These are phyloP conservation scores for Apostichopus leukothele DNA, from an alignment of 53 echinoderm and acorn worm species.

Conservation along the genomic window DNA sequence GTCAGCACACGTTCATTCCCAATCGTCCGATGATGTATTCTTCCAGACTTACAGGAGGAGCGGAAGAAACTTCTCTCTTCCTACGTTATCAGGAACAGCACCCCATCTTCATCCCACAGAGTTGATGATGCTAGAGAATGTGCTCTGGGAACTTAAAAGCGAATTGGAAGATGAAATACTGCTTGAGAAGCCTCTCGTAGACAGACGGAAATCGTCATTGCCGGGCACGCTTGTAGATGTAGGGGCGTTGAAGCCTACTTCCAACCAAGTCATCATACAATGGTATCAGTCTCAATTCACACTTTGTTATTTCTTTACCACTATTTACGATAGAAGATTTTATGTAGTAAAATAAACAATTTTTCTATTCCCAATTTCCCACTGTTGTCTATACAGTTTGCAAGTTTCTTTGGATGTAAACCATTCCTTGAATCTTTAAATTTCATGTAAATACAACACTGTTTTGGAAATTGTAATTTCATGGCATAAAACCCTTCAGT, in stretches of 20 bases:
- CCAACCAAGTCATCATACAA: conserved; percentile 27
- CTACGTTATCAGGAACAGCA: background rate
- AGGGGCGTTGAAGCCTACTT: background rate
- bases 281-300: background rate
- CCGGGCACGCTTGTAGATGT: background rate
- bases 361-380: too few species aligned
- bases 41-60: background rate
- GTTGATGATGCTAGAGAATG: conserved; percentile 1
- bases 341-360: too few species aligned
- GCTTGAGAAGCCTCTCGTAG: background rate
- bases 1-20: background rate
- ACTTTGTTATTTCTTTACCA: too few species aligned
- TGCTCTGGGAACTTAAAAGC: background rate
- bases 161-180: background rate
- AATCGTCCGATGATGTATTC: background rate
- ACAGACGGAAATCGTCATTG: background rate
- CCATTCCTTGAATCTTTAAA: too few species aligned
- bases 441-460: too few species aligned
- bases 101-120: background rate
- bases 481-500: too few species aligned
- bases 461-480: too few species aligned
- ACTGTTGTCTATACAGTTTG: too few species aligned
- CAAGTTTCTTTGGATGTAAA: too few species aligned
- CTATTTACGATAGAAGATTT: too few species aligned
- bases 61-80: background rate